Percentiles rank a stretch among this genome's conserved stretches.
phyloP scores from a whole-genome alignment of 1,140 invertebrate genomes.

The Drosophila lowei region DNA sequence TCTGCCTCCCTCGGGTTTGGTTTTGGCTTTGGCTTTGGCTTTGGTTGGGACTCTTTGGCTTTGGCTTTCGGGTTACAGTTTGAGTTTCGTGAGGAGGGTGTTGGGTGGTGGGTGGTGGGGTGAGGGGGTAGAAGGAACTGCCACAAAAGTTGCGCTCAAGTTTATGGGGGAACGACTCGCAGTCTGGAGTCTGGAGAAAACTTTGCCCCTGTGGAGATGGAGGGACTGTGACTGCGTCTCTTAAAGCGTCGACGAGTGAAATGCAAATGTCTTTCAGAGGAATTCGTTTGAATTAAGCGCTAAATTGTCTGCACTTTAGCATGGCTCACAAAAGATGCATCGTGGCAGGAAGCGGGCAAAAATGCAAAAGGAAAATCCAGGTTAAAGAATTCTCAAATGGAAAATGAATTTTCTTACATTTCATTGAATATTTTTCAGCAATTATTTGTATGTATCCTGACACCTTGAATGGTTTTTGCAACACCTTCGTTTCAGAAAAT shows the following conservation, averaged over 20 bases:
- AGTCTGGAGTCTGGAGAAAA: constrained; percentile 14
- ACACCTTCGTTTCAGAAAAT: constrained; percentile 3
- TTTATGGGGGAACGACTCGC: constrained; percentile 57
- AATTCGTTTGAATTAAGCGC: constrained; percentile 63
- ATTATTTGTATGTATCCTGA: constrained; percentile 1
- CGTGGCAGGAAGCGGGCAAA: constrained; percentile 19
- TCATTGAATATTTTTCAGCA: background rate
- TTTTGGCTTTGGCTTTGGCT: constrained; percentile 11
- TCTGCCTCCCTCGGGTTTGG: constrained; percentile 29
- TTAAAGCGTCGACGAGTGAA: constrained; percentile 50
- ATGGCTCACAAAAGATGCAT: constrained; percentile 34
- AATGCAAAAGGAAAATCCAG: constrained; percentile 15
- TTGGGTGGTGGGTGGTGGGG: background rate
- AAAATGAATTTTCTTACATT: background rate
- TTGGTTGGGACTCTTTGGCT: constrained; percentile 12
- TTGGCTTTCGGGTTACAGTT: constrained; percentile 23
- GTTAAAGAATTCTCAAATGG: background rate
- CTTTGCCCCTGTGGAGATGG: constrained; percentile 8
- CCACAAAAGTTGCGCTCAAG: constrained; percentile 69
- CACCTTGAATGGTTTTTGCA: constrained; percentile 9
- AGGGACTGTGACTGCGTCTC: constrained; percentile 9
- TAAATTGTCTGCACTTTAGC: constrained; percentile 56
- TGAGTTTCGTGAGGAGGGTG: constrained; percentile 13
- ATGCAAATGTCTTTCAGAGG: constrained; percentile 63
- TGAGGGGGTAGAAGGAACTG: constrained; percentile 11